phyloP scores from a whole-genome alignment of 2,888 invertebrate species.

The Mesoligia furuncula region DNA sequence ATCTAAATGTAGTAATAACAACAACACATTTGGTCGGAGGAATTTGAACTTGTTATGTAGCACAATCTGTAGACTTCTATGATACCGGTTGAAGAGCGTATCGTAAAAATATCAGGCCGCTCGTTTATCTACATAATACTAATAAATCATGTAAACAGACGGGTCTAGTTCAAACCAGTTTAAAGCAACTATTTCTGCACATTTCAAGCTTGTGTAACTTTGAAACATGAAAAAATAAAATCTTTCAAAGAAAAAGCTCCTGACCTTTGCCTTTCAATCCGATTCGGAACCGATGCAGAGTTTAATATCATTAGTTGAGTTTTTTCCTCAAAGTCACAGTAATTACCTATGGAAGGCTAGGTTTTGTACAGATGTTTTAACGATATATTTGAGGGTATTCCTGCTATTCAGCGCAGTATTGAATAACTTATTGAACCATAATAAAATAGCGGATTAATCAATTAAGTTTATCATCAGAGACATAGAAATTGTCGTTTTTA shows the following conservation, averaged over 20 bases:
- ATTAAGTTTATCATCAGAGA: neutral
- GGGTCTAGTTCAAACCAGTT: conserved; percentile 27
- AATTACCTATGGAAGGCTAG: neutral
- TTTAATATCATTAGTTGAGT: conserved; percentile 76
- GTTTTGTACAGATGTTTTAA: neutral
- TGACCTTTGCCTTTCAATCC: conserved; percentile 64
- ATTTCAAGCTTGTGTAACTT: conserved; percentile 7
- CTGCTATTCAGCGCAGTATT: neutral
- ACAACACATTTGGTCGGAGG: conserved; percentile 42
- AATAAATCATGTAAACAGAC: conserved; percentile 4
- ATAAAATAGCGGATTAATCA: neutral
- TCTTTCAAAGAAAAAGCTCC: conserved; percentile 39
- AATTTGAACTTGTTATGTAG: conserved; percentile 45
- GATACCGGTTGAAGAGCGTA: conserved; percentile 16
- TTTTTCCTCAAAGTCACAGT: conserved; percentile 66
- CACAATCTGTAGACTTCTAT: conserved; percentile 16
- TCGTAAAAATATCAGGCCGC: conserved; percentile 10
- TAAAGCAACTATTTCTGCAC: conserved; percentile 9
- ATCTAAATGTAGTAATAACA: conserved; percentile 41
- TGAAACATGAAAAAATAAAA: conserved; percentile 16
- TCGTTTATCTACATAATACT: conserved; percentile 23
- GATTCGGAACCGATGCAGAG: conserved; percentile 68
- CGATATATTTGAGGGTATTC: neutral
- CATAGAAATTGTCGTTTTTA: neutral
- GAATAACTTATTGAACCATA: neutral